phyloP scores from a whole-genome alignment of 2,888 invertebrate genomes.

The Drosophila mettleri region DNA sequence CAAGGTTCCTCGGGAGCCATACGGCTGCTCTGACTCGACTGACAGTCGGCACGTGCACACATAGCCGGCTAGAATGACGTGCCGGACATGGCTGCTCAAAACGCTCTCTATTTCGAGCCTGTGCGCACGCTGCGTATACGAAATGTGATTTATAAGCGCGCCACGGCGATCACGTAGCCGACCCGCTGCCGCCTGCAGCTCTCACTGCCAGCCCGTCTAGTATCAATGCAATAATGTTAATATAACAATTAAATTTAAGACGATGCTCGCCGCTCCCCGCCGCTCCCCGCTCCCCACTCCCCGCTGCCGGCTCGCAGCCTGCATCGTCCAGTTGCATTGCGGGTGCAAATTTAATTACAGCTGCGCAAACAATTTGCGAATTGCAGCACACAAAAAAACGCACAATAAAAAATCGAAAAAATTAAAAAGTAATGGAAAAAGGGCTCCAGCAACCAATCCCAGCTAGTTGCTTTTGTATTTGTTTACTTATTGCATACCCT shows the following conservation, averaged over 20 bases:
- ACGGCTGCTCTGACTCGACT: constrained; percentile 27
- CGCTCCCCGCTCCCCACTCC: no score
- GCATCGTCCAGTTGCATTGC: constrained; percentile 29
- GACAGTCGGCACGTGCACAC: constrained; percentile 56
- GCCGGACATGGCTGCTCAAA: constrained; percentile 37
- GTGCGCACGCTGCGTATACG: constrained; percentile 55
- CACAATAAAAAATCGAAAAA: neutral
- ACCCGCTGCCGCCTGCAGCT: constrained; percentile 21
- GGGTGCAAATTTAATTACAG: constrained; percentile 59
- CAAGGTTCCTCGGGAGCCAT: constrained; percentile 17
- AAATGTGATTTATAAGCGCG: constrained; percentile 73
- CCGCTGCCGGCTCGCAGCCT: constrained; percentile 3
- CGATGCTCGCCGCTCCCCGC: constrained; percentile 4
- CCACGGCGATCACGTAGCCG: constrained; percentile 69
- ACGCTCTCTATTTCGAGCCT: constrained; percentile 18
- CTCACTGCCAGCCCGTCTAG: neutral
- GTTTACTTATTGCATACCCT: constrained; percentile 14
- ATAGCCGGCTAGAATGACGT: constrained; percentile 38
- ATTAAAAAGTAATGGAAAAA: neutral
- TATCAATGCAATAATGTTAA: constrained; percentile 60
- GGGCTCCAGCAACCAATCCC: constrained; percentile 15
- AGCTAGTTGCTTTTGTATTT: constrained; percentile 7
- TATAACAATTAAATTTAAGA: constrained; percentile 61
- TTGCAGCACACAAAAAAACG: constrained; percentile 16
- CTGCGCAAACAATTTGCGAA: constrained; percentile 48